Base-by-base conservation (phyloP, 1,140 invertebrate genomes). In the Drosophila baimaii region DNA sequence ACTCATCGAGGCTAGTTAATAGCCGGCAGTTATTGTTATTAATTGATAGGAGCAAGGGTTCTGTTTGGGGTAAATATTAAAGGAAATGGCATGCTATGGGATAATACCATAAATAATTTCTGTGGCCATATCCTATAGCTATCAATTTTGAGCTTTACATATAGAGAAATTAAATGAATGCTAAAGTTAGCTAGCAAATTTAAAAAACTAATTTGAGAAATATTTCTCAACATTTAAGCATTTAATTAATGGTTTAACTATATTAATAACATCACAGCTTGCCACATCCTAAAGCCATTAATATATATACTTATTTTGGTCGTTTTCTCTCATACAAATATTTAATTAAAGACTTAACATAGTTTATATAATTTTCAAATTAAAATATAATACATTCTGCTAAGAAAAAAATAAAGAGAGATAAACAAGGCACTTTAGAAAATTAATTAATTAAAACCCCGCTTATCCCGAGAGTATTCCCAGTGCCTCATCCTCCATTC, bases 1-100 rank as follows among this genome's bases (percentile, higher is more conserved):
- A n/a, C n/a, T n/a, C n/a, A n/a, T n/a, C n/a, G n/a, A n/a, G n/a
- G n/a, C n/a, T n/a, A n/a, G n/a, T n/a, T 81, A 85, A 85, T 74
- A 66, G 78, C 49, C 41, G 58, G 58, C 57, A 64, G 61, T 78
- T 85, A 78, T 81, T 76, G 65, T 69, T 79, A 85, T 86, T 85
- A 85, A 85, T 85, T 85, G 79, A 86, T 86, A 10, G 27, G 56
- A 41, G 29, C 37, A 21, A 41, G 27, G n/a, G 37, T 35, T 65
- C 43, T 66, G 12, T 1, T 15, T 8, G 15, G 19, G 43, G 3
- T n/a, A 44, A 33, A 52, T 52, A 35, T 35, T 2, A 52, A 23
- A 23, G 35, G 37, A 46, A 70, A 15, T 37, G 15, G 8, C n/a
- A 43, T 21, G n/a, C 15, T 33, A 17, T 29, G 29, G 19, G 29